Conservation (phyloP, 2,888 invertebrate genomes). For the Andrena haemorrhoa region DNA sequence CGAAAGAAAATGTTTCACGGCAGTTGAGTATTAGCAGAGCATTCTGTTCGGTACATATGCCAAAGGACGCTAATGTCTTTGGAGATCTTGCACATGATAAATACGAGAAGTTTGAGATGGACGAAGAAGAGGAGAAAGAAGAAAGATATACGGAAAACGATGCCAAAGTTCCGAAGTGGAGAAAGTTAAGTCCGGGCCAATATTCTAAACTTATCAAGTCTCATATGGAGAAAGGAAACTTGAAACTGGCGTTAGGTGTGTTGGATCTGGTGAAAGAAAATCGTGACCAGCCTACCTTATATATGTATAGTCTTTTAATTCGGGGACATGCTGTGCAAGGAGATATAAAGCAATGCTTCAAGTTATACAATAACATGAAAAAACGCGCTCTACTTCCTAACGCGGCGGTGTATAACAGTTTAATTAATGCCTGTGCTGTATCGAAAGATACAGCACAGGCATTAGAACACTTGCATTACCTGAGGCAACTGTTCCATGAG, state of each 20-base stretch:
- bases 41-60: neutral
- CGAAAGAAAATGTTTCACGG: too few species aligned
- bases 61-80: conserved; percentile 19
- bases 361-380: conserved; percentile 93
- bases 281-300: conserved; percentile 91
- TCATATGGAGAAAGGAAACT: conserved; percentile 87
- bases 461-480: conserved; percentile 88
- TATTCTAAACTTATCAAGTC: conserved; percentile 91
- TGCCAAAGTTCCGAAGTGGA: conserved; percentile 59
- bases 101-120: conserved; percentile 71
- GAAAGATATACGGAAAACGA: conserved; percentile 74
- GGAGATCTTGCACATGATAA: conserved; percentile 34
- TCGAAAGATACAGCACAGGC: conserved; percentile 90
- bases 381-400: conserved; percentile 89
- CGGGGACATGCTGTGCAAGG: conserved; percentile 93
- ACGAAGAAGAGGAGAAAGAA: conserved; percentile 75
- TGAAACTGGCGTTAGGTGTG: conserved; percentile 92
- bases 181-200: conserved; percentile 87
- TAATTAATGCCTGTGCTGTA: conserved; percentile 96
- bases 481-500: conserved; percentile 90
- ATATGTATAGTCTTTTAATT: conserved; percentile 93
- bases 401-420: conserved; percentile 92
- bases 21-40: neutral
- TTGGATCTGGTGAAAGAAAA: conserved; percentile 93
- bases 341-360: conserved; percentile 94